phyloP scores from a whole-genome alignment of 2,113 vertebrate genomes.

The Psilopsiagon aurifrons region DNA sequence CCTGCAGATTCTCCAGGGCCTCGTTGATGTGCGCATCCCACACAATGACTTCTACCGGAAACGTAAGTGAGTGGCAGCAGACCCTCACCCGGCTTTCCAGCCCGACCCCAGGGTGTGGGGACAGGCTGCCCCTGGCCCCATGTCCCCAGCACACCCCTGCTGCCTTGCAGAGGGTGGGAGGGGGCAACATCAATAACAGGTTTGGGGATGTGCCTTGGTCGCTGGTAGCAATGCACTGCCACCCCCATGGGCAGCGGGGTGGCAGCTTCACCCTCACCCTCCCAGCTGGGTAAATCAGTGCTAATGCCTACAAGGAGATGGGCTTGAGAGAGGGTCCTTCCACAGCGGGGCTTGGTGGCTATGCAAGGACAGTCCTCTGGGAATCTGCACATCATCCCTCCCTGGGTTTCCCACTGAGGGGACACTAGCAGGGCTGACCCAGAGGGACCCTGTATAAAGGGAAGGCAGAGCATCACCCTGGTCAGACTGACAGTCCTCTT shows the following conservation, averaged over 20 bases:
- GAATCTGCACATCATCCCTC: background rate
- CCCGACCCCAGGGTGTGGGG: fast-evolving
- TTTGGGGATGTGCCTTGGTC: background rate
- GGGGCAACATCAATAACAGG: background rate
- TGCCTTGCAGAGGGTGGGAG: background rate
- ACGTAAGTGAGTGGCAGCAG: constrained; percentile 70
- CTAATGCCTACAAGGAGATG: background rate
- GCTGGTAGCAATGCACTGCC: background rate
- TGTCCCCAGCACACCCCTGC: background rate
- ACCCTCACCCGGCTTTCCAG: background rate
- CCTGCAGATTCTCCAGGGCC: constrained; percentile 86
- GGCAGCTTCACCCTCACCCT: background rate
- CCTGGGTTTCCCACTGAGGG: background rate
- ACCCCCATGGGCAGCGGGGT: fast-evolving
- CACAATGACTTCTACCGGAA: constrained; percentile 92
- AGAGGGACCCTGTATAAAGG: background rate
- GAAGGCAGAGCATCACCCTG: background rate
- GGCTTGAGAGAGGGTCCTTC: background rate
- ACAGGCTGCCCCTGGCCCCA: fast-evolving
- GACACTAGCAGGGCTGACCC: background rate
- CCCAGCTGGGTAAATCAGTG: background rate
- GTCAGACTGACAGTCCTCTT: constrained; percentile 25
- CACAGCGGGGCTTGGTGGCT: background rate
- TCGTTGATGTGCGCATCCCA: constrained; percentile 88
- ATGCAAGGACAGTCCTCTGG: background rate